Conservation (phyloP, 2,888 invertebrate genomes). For the Trachelus iudaicus region DNA sequence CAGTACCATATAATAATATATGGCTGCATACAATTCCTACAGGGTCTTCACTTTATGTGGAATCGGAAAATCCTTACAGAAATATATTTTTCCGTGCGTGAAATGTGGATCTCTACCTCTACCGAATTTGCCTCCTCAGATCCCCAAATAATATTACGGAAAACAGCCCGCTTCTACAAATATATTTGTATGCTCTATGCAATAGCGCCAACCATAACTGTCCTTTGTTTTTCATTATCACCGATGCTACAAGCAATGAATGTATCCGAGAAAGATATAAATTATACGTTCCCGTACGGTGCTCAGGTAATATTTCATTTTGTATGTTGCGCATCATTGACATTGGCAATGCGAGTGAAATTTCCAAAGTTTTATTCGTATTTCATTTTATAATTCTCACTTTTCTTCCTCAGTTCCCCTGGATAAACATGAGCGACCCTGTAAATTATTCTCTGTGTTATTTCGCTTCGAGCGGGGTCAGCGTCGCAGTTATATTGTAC, state of each 20-base stretch:
- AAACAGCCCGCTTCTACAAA: background rate
- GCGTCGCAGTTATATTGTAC: background rate
- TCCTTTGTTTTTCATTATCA: background rate
- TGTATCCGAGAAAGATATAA: background rate
- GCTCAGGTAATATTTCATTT: background rate
- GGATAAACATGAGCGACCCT: background rate
- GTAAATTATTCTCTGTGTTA: background rate
- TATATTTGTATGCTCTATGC: background rate
- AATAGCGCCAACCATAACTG: background rate
- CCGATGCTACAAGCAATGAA: background rate
- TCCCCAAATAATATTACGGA: background rate
- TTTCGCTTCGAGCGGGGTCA: background rate
- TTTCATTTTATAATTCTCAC: background rate
- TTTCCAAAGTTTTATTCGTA: background rate
- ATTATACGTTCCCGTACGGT: background rate
- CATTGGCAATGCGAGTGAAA: background rate
- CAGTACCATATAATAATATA: background rate
- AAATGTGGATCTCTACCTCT: background rate
- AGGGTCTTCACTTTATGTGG: background rate
- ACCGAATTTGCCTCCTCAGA: background rate
- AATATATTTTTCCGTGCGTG: background rate
- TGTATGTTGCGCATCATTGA: background rate
- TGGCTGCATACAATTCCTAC: background rate
- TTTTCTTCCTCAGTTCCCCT: background rate
- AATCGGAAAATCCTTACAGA: background rate